phyloP scores from a whole-genome alignment of 2,113 vertebrate species.

The Arothron firmamentum region DNA sequence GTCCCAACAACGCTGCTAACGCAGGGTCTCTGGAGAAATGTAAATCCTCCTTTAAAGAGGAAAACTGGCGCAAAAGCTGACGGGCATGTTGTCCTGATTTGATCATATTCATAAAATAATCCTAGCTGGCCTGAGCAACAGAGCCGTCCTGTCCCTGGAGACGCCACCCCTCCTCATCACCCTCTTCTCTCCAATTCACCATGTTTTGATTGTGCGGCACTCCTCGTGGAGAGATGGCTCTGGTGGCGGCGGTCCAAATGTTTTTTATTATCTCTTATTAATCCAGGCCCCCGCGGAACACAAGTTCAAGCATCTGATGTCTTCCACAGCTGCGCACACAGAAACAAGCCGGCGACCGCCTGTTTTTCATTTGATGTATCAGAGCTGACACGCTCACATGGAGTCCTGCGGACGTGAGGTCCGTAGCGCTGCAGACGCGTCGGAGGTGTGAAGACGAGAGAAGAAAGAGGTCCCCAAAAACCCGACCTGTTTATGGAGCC shows the following conservation, averaged over 20 bases:
- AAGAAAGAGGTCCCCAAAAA: too few species aligned
- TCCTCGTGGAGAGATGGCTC: constrained; percentile 27
- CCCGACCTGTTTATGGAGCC: too few species aligned
- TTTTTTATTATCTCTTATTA: constrained; percentile 64
- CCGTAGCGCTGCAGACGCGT: constrained; percentile 12
- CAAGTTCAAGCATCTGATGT: constrained; percentile 57
- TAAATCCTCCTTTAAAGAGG: constrained; percentile 33
- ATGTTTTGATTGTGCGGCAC: constrained; percentile 38
- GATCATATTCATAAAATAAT: constrained; percentile 33
- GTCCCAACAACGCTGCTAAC: constrained; percentile 1
- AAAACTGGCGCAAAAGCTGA: constrained; percentile 21
- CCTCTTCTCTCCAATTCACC: constrained; percentile 27
- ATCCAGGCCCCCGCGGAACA: constrained; percentile 37
- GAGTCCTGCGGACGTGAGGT: constrained; percentile 22
- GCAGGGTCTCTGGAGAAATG: constrained; percentile 13
- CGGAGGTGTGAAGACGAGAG: too few species aligned
- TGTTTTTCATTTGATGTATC: constrained; percentile 31
- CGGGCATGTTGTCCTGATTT: constrained; percentile 24
- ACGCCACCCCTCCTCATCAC: constrained; percentile 10
- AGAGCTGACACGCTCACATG: constrained; percentile 30
- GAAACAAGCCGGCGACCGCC: constrained; percentile 14
- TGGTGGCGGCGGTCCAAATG: constrained; percentile 47
- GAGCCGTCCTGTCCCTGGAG: constrained; percentile 16
- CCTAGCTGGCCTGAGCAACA: constrained; percentile 20
- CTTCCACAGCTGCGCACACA: constrained; percentile 62